Base-by-base conservation (phyloP, 2,113 vertebrate genomes). In the Barnardius zonarius region DNA sequence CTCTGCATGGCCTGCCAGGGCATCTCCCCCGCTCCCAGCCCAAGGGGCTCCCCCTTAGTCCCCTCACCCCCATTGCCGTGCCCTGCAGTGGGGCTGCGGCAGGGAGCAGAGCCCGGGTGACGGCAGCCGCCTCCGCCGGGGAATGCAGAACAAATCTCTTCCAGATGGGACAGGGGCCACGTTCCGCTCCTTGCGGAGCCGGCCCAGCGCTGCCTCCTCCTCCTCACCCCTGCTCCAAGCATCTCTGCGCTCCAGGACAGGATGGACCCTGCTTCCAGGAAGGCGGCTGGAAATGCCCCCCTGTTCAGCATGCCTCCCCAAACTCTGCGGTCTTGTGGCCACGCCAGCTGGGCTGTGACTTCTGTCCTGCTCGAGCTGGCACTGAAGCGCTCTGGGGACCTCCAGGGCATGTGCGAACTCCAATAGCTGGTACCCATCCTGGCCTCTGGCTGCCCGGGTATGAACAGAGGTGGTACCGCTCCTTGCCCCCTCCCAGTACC, bases 101-200 rank as follows among this genome's bases (percentile, higher is more conserved):
- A 64, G 68, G 92, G 70, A 51, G 54, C 16, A 90, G 96, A 97
- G 66, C 63, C 85, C 1, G 12, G 81, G 63, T 2, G 5, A 93
- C 2, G 17, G 62, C 90, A 94, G 92, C 97, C 78, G 87, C 86
- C 70, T 41, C 80, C 9, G 8, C 85, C 23, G 52, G 86, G 92
- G 97, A 98, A 98, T 97, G 97, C 98, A 97, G 98, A 98, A 98
- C 98, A 96, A 97, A 98, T 98, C 94, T 92, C 82, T 97, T 91
- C 97, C 98, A 98, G 97, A 97, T 97, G 97, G 93, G 89, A 66
- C 20, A 72, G 73, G 74, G 92, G 94, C 77, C 86, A 92, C 0
- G 6, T 81, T 93, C 93, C 0, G 5, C 78, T 35, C 67, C 44
- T 88, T 5, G 10, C 12, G 10, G 64, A 61, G 86, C 54, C 1